Percentiles rank a stretch among this genome's conserved stretches.
phyloP scores from a whole-genome alignment of 2,113 vertebrate genomes.

The Rhabdomys dilectus region DNA sequence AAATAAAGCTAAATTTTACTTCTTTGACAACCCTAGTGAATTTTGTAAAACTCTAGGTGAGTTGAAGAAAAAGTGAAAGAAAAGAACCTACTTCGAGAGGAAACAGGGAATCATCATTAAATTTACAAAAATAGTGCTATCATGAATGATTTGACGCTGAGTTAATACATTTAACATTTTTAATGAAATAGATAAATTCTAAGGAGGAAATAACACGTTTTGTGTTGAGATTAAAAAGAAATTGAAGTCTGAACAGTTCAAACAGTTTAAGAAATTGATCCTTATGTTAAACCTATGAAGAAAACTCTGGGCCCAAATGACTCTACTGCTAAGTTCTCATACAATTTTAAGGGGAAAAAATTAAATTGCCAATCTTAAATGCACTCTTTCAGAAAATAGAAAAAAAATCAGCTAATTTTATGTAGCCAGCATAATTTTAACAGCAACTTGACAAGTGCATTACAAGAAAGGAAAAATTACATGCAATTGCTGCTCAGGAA shows the following conservation, averaged over 20 bases:
- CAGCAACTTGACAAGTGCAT: slow-evolving; percentile 5
- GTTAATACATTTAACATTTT: slow-evolving; percentile 17
- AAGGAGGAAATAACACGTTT: neutral
- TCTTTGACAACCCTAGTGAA: slow-evolving; percentile 45
- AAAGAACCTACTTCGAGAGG: neutral
- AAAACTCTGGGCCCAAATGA: slow-evolving; percentile 7
- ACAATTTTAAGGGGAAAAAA: neutral
- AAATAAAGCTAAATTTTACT: slow-evolving; percentile 27
- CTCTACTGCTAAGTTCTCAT: slow-evolving; percentile 24
- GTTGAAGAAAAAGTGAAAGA: neutral
- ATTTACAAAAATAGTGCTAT: neutral
- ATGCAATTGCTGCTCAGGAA: neutral
- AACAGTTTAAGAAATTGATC: slow-evolving; percentile 15
- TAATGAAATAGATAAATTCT: slow-evolving; percentile 3
- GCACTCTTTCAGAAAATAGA: slow-evolving; percentile 53
- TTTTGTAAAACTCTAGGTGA: neutral
- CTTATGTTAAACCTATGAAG: slow-evolving; percentile 1
- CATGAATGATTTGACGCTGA: slow-evolving; percentile 9
- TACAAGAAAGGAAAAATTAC: slow-evolving; percentile 32
- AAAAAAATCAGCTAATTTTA: slow-evolving; percentile 21
- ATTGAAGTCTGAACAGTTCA: neutral
- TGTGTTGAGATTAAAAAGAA: slow-evolving; percentile 46
- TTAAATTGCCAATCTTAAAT: neutral
- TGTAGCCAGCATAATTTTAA: slow-evolving; percentile 7
- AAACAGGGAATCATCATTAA: neutral